These are phyloP conservation scores for Aplochiton taeniatus DNA, from an alignment of 2,797 vertebrate genomes.

Conservation along the genomic window DNA sequence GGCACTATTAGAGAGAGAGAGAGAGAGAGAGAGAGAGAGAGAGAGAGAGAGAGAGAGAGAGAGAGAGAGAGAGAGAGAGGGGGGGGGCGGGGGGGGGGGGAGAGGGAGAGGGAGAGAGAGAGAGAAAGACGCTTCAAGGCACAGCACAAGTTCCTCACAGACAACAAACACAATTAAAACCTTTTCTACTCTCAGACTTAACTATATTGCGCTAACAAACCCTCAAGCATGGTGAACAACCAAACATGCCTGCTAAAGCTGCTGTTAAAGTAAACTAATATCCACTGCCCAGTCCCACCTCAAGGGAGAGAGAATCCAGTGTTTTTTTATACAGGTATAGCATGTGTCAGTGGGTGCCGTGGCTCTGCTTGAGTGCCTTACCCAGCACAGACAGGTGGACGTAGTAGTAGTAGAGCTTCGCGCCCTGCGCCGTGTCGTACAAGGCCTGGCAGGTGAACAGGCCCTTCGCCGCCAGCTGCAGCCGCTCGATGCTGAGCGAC, in stretches of 20 bases:
- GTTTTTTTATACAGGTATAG: neutral
- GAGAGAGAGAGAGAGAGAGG: neutral
- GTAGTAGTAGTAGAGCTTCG: conserved; percentile 76
- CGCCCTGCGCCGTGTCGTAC: conserved; percentile 65
- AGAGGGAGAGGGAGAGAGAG: no score
- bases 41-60: neutral
- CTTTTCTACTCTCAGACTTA: no score
- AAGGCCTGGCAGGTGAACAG: conserved; percentile 89
- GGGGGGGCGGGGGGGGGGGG: no score
- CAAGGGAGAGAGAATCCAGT: neutral
- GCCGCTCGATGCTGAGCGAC: conserved; percentile 81
- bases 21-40: neutral
- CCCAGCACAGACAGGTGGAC: conserved; percentile 80
- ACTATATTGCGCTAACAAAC: no score
- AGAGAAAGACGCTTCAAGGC: no score
- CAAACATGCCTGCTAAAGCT: no score
- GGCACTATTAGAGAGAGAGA: conserved; percentile 72
- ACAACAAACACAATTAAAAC: no score
- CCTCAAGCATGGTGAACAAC: no score
- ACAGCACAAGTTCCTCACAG: no score
- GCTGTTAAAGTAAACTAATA: no score
- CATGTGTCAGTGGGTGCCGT: neutral
- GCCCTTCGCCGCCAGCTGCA: conserved; percentile 78
- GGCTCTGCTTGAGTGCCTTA: conserved; percentile 57
- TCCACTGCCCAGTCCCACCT: no score